Base-by-base conservation (phyloP, 53 echinoderm and acorn worm genomes). In the Echinometra lucunter region DNA sequence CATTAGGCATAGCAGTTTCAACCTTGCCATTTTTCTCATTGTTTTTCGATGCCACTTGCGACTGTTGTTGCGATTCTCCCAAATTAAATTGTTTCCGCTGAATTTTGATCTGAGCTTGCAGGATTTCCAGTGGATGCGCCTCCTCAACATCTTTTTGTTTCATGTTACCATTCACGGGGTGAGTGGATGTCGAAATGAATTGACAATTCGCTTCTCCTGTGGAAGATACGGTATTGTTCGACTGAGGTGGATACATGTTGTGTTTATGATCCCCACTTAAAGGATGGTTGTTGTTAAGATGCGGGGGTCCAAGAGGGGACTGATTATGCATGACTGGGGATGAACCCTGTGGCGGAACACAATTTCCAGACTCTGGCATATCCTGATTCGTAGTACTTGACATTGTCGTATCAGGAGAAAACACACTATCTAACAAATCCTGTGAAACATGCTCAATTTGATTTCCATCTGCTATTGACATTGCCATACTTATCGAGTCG, bases 71-170 rank as follows among this genome's bases (percentile, higher is more conserved):
- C 44, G 93, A 44, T 38, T 97, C 98, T 74, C 97, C 97, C 32
- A 99, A 66, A 91, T 98, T 99, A 80, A 99, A 99, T 88, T 99
- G 99, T 89, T 99, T 98, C 74, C 99, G 92, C 88, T 99, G 99
- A 19, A 99, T 94, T 88, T 98, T 97, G 40, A 99, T 99, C 90
- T 99, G 99, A 53, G 96, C 98, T 93, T 99, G 98, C 66, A 99
- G 94, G 81, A 99, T 99, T 95, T 98, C 97, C 8, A 99, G 93
- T 9, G 99, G 99, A 89, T 99, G 99, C 2, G 96, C 96, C 63
- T 98, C 98, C 89, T 97, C 95, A 1, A 94, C 74, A 27, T 95
- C 93, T 23, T 88, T 94, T 35, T 75, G 95, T 66, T 95, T 95
- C 75, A 88, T 82, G 55, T 88, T 94, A 3, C 94, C 94, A n/a